A percentile compares a stretch with the other conserved stretches of the same genome.
phyloP scores from a whole-genome alignment of 2,113 vertebrate species.

The Paralichthys olivaceus region DNA sequence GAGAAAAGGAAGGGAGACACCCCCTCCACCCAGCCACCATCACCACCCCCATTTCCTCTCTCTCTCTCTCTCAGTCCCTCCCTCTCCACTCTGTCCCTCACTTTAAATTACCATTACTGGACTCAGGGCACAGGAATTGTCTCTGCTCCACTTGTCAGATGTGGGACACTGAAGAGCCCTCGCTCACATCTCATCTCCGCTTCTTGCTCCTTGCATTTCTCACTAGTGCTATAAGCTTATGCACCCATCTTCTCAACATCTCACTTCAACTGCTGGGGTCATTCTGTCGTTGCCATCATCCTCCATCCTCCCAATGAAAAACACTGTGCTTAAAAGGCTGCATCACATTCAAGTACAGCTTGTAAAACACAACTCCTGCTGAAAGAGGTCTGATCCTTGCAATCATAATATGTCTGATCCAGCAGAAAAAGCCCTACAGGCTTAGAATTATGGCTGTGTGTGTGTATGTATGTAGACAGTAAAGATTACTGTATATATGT shows the following conservation, averaged over 20 bases:
- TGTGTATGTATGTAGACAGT: constrained; percentile 16
- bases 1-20: constrained; percentile 51
- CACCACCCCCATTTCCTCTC: constrained; percentile 1
- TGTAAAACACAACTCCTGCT: constrained; percentile 19
- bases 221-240: constrained; percentile 25
- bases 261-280: constrained; percentile 26
- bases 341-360: constrained; percentile 23
- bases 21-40: neutral
- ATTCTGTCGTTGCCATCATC: constrained; percentile 14
- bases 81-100: constrained; percentile 60
- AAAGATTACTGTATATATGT: constrained; percentile 48
- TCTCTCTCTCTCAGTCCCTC: constrained; percentile 39
- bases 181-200: constrained; percentile 38
- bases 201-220: constrained; percentile 29
- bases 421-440: constrained; percentile 42
- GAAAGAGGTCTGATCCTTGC: constrained; percentile 43
- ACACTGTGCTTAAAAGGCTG: constrained; percentile 2
- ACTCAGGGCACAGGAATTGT: constrained; percentile 63
- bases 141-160: constrained; percentile 79
- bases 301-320: neutral
- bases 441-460: constrained; percentile 42
- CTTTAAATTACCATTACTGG: constrained; percentile 75
- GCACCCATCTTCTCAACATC: constrained; percentile 39
- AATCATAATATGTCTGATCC: constrained; percentile 43
- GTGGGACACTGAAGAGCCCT: constrained; percentile 62